Evolutionary conservation across 1,140 invertebrate genomes (phyloP).

Genomic region (Pseudomyrmex flavicornis): DNA sequence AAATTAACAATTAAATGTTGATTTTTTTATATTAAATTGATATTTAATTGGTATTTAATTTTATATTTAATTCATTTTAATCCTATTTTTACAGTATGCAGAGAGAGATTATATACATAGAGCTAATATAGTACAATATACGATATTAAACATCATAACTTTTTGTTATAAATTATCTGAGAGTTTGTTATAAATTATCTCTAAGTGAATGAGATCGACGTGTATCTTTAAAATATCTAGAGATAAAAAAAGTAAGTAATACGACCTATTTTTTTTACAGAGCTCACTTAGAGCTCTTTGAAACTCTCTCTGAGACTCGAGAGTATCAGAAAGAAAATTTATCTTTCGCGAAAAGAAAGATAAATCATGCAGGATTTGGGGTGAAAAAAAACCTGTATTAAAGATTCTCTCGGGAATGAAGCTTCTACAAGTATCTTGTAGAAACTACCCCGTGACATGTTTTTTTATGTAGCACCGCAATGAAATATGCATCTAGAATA

Average conservation of each 20-base stretch:
- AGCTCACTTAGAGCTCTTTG: neutral
- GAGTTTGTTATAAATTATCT: neutral
- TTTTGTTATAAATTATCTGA: neutral
- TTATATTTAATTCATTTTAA: no score
- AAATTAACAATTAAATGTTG: no score
- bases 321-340: neutral
- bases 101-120: no score
- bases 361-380: neutral
- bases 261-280: slow-evolving; percentile 15
- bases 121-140: neutral
- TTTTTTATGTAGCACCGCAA: neutral
- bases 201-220: no score
- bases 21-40: no score
- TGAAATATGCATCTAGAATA: neutral
- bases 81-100: no score
- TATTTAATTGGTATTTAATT: no score
- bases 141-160: neutral
- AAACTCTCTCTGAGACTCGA: neutral
- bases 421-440: neutral
- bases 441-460: neutral
- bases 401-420: neutral
- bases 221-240: neutral
- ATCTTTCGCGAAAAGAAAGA: slow-evolving; percentile 4
- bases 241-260: neutral
- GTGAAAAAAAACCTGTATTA: neutral